Evolutionary conservation across 2,113 vertebrate genomes (phyloP).

Genomic region (Hyla sarda): DNA sequence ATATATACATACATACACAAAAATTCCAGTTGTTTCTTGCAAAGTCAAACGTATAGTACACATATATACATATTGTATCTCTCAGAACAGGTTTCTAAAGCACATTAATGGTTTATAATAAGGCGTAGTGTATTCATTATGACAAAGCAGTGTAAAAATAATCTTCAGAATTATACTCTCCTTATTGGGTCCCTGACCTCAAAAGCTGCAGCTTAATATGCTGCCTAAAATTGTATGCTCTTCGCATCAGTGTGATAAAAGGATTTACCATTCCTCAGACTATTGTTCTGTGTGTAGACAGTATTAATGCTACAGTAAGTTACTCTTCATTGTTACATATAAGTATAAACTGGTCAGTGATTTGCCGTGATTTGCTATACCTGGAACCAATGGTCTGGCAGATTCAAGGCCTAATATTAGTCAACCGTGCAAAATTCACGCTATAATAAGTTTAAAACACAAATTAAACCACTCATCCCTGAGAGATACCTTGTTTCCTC

Average conservation of each 20-base stretch:
- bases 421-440: background rate
- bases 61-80: conserved; percentile 7
- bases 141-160: conserved; percentile 2
- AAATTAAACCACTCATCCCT: conserved; percentile 26
- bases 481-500: conserved; percentile 28
- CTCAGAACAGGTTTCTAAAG: conserved; percentile 30
- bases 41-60: conserved; percentile 24
- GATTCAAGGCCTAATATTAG: background rate
- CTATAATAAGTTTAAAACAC: background rate
- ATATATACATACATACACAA: conserved; percentile 36
- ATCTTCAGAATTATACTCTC: background rate
- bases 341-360: too few species aligned
- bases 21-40: conserved; percentile 44
- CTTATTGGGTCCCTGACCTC: background rate
- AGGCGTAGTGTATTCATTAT: conserved; percentile 49
- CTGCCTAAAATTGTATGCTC: background rate
- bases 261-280: background rate
- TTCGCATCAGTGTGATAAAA: conserved; percentile 11
- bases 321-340: background rate
- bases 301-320: background rate
- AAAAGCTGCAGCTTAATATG: background rate
- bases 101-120: conserved; percentile 31
- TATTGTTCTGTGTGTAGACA: background rate
- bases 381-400: background rate
- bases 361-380: background rate